Conservation (phyloP, 2,113 vertebrate genomes). For the Phalacrocorax brasilianus region DNA sequence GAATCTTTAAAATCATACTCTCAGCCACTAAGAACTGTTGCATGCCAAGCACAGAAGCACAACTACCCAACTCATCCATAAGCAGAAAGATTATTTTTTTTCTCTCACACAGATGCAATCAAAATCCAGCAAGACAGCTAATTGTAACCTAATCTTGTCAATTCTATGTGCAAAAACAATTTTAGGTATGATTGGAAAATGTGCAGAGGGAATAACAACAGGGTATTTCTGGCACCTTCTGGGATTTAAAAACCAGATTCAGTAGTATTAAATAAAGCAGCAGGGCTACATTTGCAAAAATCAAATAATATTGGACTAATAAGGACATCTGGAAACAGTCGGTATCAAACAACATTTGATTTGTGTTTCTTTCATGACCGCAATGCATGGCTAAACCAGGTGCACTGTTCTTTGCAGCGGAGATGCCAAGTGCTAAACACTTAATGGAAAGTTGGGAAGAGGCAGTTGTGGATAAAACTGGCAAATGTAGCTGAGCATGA, state of each 20-base stretch:
- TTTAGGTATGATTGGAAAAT: neutral
- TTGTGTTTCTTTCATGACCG: neutral
- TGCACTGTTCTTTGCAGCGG: neutral
- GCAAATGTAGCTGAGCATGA: neutral
- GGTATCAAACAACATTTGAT: neutral
- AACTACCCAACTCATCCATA: neutral
- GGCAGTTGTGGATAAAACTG: neutral
- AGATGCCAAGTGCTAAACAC: neutral
- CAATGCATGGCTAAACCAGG: neutral
- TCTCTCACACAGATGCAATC: neutral
- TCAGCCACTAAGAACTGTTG: neutral
- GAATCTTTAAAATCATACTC: neutral
- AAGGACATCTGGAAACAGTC: neutral
- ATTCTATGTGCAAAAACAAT: neutral
- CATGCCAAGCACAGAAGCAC: neutral
- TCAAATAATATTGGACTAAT: constrained; percentile 31
- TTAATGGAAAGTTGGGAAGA: neutral
- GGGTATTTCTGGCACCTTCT: neutral
- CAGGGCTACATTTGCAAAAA: neutral
- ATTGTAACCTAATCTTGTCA: neutral
- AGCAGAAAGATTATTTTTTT: neutral
- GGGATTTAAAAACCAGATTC: constrained; percentile 2
- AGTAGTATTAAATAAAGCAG: neutral
- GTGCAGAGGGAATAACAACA: neutral
- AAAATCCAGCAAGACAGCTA: constrained; percentile 7